Evolutionary conservation across 2,888 invertebrate genomes (phyloP).

Genomic region (Cerastoderma edule): DNA sequence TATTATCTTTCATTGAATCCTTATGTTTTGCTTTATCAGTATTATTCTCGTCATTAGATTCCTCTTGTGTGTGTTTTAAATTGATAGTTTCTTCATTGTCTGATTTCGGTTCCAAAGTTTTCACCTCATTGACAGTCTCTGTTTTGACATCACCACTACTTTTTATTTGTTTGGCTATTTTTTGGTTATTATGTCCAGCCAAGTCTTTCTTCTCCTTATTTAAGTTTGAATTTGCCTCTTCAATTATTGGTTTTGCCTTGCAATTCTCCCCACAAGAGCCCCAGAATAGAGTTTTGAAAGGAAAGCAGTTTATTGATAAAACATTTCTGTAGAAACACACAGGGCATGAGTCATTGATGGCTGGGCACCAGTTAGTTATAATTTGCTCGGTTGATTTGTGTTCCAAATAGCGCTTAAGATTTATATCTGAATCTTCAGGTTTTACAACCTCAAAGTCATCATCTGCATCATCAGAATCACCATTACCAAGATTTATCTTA

Average conservation of each 20-base stretch:
- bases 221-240: no score
- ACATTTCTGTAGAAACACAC: constrained; percentile 33
- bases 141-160: no score
- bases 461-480: constrained; percentile 4
- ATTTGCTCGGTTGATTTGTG: constrained; percentile 16
- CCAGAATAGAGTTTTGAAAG: constrained; percentile 44
- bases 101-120: no score
- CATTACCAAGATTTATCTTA: background rate
- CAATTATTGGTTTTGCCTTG: no score
- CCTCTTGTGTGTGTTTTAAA: background rate
- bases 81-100: background rate
- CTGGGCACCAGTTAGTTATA: constrained; percentile 41
- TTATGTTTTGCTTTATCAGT: background rate
- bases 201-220: no score
- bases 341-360: constrained; percentile 34
- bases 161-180: no score
- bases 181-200: no score
- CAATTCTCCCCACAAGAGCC: constrained; percentile 2
- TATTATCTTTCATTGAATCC: constrained; percentile 20
- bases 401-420: constrained; percentile 28
- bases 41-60: constrained; percentile 8
- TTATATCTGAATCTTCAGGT: constrained; percentile 4
- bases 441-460: background rate
- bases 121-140: no score
- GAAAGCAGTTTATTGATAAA: constrained; percentile 34